Base-by-base conservation (phyloP, 2,113 vertebrate genomes). In the Percina caprodes region DNA sequence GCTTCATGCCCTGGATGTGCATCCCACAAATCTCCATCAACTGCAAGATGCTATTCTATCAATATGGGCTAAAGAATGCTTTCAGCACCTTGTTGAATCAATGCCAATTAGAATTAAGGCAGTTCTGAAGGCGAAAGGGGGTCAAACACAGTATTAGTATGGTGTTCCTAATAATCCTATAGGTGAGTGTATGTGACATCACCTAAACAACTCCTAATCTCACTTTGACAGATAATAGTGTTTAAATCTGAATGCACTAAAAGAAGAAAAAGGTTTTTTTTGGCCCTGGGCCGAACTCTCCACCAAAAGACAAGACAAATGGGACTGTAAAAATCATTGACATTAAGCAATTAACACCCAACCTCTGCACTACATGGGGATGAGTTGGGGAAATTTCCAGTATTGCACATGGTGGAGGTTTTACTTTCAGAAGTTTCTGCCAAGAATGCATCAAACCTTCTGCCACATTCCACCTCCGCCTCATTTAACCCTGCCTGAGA, bases 401-500 rank as follows among this genome's bases (percentile, higher is more conserved):
- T 12, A 15, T 12, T 45, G 15, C n/a, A 52, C 62, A 6, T 9
- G 12, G 13, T 8, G 42, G 69, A n/a, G 58, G 46, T 4, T 24
- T 63, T 23, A 66, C 54, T 21, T 72, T 11, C 51, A 21, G 39
- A 63, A 33, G 9, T 35, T 14, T 1, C 6, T 68, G 68, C 73
- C 68, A 72, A 63, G 62, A 51, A 26, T 12, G 12, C 18, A 23
- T 54, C 58, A 68, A 48, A 48, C 55, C 35, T 35, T 26, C 24
- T 5, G 21, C 23, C 19, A 21, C 23, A 45, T 60, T 60, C 54
- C 62, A 33, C 21, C 21, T 4, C 39, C 1, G 67, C 48, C 54
- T 52, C 79, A n/a, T 23, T 68, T 49, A 30, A 67, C 67, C 59
- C 48, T 3, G 33, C 71, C 11, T 3, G 61, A 71, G 51, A 16